Evolutionary conservation across 35 echinoderm and acorn worm genomes (phyloP).

Genomic region (Ptychodera flava): DNA sequence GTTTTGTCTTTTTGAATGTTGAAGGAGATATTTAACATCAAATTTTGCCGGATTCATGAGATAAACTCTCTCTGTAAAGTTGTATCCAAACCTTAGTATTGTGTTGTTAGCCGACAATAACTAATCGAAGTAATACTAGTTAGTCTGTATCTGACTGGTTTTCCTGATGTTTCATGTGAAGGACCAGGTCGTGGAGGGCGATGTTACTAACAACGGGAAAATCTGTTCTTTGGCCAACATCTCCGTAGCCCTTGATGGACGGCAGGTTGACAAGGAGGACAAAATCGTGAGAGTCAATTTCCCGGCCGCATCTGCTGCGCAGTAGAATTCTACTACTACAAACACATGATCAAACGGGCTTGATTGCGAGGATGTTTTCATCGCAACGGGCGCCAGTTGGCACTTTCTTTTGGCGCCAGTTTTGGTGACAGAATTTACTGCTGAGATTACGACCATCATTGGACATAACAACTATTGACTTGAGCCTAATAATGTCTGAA

Average conservation of each 20-base stretch:
- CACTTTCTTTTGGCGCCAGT: background rate
- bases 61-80: background rate
- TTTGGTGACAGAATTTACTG: background rate
- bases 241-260: constrained; percentile 1
- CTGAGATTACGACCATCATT: no score
- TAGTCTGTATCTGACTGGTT: no score
- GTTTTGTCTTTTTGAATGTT: background rate
- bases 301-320: constrained; percentile 33
- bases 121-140: background rate
- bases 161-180: background rate
- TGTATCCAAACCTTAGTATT: background rate
- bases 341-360: constrained; percentile 5
- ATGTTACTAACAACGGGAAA: constrained; percentile 16
- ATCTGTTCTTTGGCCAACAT: constrained; percentile 39
- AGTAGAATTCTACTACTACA: constrained; percentile 39
- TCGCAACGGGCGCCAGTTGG: background rate
- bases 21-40: background rate
- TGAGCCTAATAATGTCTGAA: no score
- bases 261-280: constrained; percentile 32
- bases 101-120: background rate
- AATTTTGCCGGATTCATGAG: background rate
- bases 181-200: background rate
- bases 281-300: constrained; percentile 53
- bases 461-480: no score
- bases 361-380: background rate